These are phyloP conservation scores for Cygnus olor DNA, from an alignment of 2,797 vertebrate genomes.

Conservation along the genomic window DNA sequence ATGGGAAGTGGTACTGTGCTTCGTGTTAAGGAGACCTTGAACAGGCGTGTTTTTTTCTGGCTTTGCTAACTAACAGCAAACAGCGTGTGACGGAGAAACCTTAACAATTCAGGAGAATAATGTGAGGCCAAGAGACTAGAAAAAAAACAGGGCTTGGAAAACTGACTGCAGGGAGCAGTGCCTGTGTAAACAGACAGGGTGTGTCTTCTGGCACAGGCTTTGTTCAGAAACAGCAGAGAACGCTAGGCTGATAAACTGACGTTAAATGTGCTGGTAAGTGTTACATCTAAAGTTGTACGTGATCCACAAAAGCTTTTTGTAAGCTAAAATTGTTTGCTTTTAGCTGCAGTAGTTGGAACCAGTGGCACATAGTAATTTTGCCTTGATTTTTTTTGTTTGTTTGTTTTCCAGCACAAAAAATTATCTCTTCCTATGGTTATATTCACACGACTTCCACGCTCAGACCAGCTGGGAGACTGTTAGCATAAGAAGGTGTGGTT, in stretches of 20 bases:
- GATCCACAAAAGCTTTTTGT: neutral
- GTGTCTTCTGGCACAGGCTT: neutral
- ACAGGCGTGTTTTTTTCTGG: accelerated
- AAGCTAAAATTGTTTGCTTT: neutral
- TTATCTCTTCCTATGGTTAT: neutral
- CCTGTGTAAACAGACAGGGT: neutral
- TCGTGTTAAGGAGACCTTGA: neutral
- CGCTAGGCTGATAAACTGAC: accelerated
- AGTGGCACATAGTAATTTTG: neutral
- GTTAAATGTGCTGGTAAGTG: accelerated
- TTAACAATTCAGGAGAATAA: neutral
- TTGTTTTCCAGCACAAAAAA: neutral
- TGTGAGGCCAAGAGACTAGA: neutral
- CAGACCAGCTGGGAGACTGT: neutral
- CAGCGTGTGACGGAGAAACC: neutral
- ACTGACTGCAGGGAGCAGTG: neutral
- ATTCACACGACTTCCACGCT: neutral
- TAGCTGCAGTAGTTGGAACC: neutral
- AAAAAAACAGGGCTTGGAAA: neutral
- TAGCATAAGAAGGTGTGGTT: neutral
- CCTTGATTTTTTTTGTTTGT: neutral
- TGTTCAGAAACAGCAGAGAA: neutral
- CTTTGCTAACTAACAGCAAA: neutral
- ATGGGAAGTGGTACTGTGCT: neutral
- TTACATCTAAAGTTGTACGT: accelerated